Evolutionary conservation across 2,888 invertebrate genomes (phyloP).

Genomic region (Sphaerophoria taeniata): DNA sequence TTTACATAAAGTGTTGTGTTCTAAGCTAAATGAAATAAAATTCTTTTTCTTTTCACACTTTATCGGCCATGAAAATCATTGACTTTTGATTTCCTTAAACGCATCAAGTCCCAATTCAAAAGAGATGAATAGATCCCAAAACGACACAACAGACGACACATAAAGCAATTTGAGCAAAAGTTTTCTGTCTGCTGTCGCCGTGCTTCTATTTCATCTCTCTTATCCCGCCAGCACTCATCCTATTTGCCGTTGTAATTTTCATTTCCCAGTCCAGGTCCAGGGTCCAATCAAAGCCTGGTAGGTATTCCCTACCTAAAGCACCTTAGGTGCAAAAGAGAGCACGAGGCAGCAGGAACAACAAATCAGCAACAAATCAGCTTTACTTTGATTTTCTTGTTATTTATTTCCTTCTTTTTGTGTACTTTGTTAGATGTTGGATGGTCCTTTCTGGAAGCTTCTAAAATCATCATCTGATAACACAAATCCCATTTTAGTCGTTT

Average conservation of each 20-base stretch:
- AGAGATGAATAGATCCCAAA: slow-evolving; percentile 18
- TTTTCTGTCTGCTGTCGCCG: neutral
- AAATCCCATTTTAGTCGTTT: too few species aligned
- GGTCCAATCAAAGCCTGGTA: slow-evolving; percentile 19
- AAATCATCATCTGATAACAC: too few species aligned
- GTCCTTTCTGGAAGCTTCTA: too few species aligned
- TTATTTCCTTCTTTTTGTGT: too few species aligned
- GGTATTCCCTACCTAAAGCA: slow-evolving; percentile 20
- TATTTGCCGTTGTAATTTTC: neutral
- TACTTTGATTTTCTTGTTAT: too few species aligned
- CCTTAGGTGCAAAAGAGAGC: neutral
- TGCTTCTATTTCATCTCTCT: slow-evolving; percentile 6
- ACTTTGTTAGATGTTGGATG: too few species aligned
- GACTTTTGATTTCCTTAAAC: slow-evolving; percentile 10
- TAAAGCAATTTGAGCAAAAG: neutral
- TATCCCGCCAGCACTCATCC: too few species aligned
- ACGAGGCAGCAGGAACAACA: too few species aligned
- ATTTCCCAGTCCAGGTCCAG: neutral
- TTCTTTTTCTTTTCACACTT: neutral
- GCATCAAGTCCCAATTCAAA: slow-evolving; percentile 1
- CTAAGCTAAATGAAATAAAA: too few species aligned
- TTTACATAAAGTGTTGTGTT: too few species aligned
- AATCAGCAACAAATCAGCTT: too few species aligned
- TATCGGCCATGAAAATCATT: slow-evolving; percentile 7
- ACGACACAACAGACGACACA: slow-evolving; percentile 3